phyloP scores from a whole-genome alignment of 2,888 invertebrate genomes.

The Latheticus oryzae region DNA sequence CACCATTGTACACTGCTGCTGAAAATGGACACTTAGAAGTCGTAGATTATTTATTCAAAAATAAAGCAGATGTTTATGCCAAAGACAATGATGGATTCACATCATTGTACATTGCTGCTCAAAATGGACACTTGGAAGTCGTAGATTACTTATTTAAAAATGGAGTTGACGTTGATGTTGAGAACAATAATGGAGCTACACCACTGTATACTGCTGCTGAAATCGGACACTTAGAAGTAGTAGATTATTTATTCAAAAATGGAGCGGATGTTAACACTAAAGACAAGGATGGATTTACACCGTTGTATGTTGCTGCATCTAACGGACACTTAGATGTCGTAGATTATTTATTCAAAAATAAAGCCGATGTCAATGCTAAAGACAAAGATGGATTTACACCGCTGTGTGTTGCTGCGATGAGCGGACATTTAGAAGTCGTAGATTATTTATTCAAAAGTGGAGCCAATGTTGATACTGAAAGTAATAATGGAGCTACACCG shows the following conservation, averaged over 20 bases:
- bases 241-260: too few relatives aligned
- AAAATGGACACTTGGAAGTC: neutral
- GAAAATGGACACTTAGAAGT: neutral
- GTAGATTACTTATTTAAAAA: too few relatives aligned
- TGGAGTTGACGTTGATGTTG: too few relatives aligned
- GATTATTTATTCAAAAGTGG: neutral
- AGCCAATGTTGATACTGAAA: neutral
- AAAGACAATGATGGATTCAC: neutral
- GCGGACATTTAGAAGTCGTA: neutral
- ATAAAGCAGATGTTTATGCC: neutral
- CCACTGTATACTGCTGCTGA: neutral
- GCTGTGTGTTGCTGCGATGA: neutral
- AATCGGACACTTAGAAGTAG: too few relatives aligned
- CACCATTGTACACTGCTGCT: neutral
- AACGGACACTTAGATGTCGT: too few relatives aligned
- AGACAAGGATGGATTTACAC: too few relatives aligned
- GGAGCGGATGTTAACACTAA: too few relatives aligned
- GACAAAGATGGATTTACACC: slow-evolving; percentile 1
- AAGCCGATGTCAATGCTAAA: too few relatives aligned
- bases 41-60: neutral
- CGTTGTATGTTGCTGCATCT: too few relatives aligned
- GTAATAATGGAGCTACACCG: neutral
- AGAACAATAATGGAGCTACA: too few relatives aligned
- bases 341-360: too few relatives aligned
- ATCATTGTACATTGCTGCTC: too few relatives aligned